Evolutionary conservation across 1,140 invertebrate species (phyloP).

Genomic region (Ladona fulva): DNA sequence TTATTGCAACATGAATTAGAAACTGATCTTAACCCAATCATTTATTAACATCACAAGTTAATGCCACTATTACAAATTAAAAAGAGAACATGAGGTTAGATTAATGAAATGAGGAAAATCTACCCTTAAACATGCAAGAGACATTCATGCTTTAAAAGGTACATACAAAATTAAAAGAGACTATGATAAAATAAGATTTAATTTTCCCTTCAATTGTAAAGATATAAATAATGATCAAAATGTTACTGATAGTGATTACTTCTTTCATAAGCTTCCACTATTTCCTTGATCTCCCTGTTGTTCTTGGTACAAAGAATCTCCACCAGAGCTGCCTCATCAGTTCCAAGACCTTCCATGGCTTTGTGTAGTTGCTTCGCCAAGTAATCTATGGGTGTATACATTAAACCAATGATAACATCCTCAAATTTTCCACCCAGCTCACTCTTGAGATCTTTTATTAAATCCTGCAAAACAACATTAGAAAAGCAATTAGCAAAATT

Average conservation of each 20-base stretch:
- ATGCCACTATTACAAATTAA: no score
- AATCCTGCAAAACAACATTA: conserved; percentile 39
- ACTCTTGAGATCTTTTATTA: conserved; percentile 63
- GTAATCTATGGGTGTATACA: conserved; percentile 57
- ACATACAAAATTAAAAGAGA: no score
- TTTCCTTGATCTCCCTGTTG: conserved; percentile 53
- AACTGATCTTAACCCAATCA: no score
- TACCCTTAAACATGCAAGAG: no score
- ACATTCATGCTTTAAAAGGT: no score
- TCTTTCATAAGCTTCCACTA: conserved; percentile 54
- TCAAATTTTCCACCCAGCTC: conserved; percentile 70
- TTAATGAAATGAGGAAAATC: no score
- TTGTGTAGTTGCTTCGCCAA: conserved; percentile 58
- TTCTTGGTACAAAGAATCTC: conserved; percentile 62
- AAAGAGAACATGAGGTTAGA: no score
- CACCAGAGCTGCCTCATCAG: conserved; percentile 49
- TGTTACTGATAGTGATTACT: conserved; percentile 33
- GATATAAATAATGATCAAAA: neutral
- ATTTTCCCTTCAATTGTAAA: neutral
- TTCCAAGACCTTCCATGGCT: conserved; percentile 55
- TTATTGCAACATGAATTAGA: no score
- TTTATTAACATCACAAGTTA: no score
- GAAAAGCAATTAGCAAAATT: neutral
- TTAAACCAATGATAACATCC: conserved; percentile 62
- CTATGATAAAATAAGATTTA: no score